A percentile compares a stretch with the other conserved stretches of the same genome.
phyloP scores from a whole-genome alignment of 37 sponge, comb jelly and placozoan genomes.

The Ephydatia muelleri region DNA sequence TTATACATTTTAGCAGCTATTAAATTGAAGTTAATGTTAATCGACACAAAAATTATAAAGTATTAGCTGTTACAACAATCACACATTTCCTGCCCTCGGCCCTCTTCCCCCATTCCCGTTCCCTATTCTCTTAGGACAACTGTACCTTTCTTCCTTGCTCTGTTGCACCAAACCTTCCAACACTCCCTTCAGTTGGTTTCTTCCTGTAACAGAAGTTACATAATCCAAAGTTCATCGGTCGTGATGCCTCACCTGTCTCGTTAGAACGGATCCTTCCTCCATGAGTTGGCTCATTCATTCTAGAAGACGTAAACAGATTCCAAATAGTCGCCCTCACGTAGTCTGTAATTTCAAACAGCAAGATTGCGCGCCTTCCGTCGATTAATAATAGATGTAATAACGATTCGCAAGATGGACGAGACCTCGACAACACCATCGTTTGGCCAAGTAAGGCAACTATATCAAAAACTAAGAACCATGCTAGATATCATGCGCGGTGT shows the following conservation, averaged over 20 bases:
- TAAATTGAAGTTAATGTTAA: too few species aligned
- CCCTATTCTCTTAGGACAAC: too few species aligned
- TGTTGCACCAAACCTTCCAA: conserved; percentile 54
- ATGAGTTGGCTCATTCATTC: too few species aligned
- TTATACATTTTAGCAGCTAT: too few species aligned
- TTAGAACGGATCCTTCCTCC: neutral
- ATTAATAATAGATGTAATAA: neutral
- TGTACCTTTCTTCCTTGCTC: conserved; percentile 33
- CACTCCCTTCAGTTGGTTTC: conserved; percentile 43
- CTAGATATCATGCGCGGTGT: too few species aligned
- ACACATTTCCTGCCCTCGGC: too few species aligned
- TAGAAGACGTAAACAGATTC: too few species aligned
- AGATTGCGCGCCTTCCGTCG: neutral
- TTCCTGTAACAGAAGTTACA: conserved; percentile 20
- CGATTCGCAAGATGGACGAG: neutral
- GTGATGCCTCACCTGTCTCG: neutral
- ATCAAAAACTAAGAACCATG: neutral
- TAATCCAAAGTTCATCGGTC: neutral
- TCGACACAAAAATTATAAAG: too few species aligned
- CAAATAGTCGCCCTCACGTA: conserved; percentile 37
- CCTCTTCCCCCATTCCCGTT: too few species aligned
- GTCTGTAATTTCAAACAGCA: neutral
- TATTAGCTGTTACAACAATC: too few species aligned
- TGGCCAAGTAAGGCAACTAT: conserved; percentile 20
- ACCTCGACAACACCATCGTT: neutral